Conservation (phyloP, 2,113 vertebrate species). For the Circaetus cinerascens region DNA sequence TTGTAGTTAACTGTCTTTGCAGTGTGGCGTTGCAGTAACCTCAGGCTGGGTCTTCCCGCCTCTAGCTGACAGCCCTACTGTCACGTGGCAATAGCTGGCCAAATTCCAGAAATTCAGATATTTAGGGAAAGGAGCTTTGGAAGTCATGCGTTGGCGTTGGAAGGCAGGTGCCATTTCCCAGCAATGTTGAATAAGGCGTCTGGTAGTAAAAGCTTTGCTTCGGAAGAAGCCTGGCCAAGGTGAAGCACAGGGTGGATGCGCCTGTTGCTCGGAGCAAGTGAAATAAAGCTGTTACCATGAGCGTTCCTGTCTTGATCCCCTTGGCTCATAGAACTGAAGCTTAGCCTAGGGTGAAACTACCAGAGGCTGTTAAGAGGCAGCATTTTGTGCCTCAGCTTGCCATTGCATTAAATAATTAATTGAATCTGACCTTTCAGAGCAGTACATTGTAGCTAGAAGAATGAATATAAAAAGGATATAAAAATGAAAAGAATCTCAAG, state of each 20-base stretch:
- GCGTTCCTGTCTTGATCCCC: not conserved
- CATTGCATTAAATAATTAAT: constrained; percentile 33
- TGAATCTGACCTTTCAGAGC: constrained; percentile 36
- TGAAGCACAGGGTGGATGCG: not conserved
- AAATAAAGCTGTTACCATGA: not conserved
- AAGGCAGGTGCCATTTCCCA: not conserved
- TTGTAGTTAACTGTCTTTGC: not conserved
- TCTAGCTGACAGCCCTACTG: not conserved
- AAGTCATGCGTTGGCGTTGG: fast-evolving
- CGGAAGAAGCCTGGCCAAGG: not conserved
- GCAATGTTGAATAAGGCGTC: not conserved
- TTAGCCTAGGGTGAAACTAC: not conserved
- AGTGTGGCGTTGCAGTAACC: not conserved
- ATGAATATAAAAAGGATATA: not conserved
- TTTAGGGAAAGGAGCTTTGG: not conserved
- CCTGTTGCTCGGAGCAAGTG: not conserved
- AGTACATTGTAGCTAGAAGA: not conserved
- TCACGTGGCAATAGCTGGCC: not conserved
- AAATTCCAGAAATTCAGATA: not conserved
- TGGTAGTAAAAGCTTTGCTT: not conserved
- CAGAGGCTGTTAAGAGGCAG: not conserved
- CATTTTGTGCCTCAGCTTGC: not conserved
- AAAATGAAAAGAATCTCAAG: constrained; percentile 15
- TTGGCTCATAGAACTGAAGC: not conserved
- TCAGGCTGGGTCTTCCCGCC: fast-evolving